Evolutionary conservation across 1,140 invertebrate genomes (phyloP), one percentile per base, ranked within the genome.

Genomic region (Campodea augens): DNA sequence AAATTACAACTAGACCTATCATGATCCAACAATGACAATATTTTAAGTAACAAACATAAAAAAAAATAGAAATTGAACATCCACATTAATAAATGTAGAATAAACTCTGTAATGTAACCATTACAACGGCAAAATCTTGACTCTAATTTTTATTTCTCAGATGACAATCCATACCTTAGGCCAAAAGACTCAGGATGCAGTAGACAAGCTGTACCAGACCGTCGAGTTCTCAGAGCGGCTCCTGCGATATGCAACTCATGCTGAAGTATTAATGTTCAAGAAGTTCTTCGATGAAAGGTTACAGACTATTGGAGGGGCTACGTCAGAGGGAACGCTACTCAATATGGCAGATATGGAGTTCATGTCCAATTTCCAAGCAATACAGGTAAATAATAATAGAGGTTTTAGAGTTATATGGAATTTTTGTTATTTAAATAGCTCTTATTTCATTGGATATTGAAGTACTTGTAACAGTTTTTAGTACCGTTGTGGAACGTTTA

Each of bases 311-410:
- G 70, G 92, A 53, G 80, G 72, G 55, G 88, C 82, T 55, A 81
- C 79, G 48, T 81, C 87, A 1, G 89, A 97, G 55, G 69, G 82
- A 23, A 76, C 71, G 41, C 68, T 73, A 22, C 38, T 54, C 15
- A 79, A 86, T 55, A 72, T 75, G 44, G 72, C 77, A 25, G 90
- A 96, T 57, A 68, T 96, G 15, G 90, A 96, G 64, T 96, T 96
- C 59, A 84, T 95, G 37, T 91, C 88, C 47, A 97, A 97, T 60
- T 95, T 88, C 61, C 88, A 92, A 59, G 86, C 87, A 0, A 91
- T 92, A 50, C 87, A 92, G 62, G 54, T 54, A 43, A n/a, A n/a
- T n/a, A n/a, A n/a, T 46, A 39, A 24, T 7, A n/a, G n/a, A n/a
- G n/a, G n/a, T n/a, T n/a, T n/a, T n/a, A n/a, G n/a, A n/a, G 5